phyloP scores from a whole-genome alignment of 2,888 invertebrate species.

The Nesidiocoris tenuis region DNA sequence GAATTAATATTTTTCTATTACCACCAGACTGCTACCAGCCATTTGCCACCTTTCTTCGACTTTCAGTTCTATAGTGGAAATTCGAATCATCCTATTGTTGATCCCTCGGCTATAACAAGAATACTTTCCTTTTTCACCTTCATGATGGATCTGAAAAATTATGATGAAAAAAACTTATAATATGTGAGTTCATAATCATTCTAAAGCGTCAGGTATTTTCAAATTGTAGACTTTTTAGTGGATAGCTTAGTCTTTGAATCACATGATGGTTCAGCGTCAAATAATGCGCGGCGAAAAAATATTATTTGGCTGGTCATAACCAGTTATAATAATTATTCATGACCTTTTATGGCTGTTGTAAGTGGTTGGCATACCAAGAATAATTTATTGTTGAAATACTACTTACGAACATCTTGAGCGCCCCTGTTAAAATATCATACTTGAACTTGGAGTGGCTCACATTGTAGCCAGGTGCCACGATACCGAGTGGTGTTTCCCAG shows the following conservation, averaged over 20 bases:
- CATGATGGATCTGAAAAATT: constrained; percentile 14
- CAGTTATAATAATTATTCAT: too few relatives aligned
- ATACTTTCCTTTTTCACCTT: constrained; percentile 19
- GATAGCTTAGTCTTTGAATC: too few relatives aligned
- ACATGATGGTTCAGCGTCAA: too few relatives aligned
- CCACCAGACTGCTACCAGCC: constrained; percentile 21
- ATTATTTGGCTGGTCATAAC: too few relatives aligned
- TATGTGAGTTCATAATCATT: too few relatives aligned
- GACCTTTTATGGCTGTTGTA: too few relatives aligned
- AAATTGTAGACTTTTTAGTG: too few relatives aligned
- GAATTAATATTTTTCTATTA: background rate
- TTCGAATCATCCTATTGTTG: background rate
- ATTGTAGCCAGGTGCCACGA: constrained; percentile 65
- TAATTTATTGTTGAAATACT: too few relatives aligned
- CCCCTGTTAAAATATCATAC: constrained; percentile 69
- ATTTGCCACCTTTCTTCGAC: constrained; percentile 9
- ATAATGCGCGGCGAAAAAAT: too few relatives aligned
- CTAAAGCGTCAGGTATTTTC: too few relatives aligned
- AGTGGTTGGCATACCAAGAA: too few relatives aligned
- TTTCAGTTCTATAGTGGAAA: background rate
- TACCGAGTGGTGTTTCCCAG: constrained; percentile 61
- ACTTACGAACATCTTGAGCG: constrained; percentile 65
- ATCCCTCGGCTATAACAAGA: constrained; percentile 14
- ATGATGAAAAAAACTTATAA: too few relatives aligned
- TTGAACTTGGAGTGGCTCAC: constrained; percentile 65